Evolutionary conservation across 1,140 invertebrate genomes (phyloP).

Genomic region (Drosophila aff.): DNA sequence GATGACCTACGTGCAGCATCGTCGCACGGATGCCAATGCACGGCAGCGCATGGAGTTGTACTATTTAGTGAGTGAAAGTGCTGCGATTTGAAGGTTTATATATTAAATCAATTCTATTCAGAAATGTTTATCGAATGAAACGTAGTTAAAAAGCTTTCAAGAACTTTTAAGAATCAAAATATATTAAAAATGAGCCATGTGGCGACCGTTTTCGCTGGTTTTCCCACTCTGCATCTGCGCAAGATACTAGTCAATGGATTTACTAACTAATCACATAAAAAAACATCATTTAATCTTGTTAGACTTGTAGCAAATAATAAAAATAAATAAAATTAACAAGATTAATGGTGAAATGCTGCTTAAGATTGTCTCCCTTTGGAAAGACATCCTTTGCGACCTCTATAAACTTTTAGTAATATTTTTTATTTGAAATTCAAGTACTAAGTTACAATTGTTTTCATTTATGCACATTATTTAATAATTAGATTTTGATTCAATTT

Average conservation of each 20-base stretch:
- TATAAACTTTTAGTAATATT: no score
- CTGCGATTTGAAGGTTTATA: background rate
- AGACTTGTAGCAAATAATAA: background rate
- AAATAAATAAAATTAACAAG: background rate
- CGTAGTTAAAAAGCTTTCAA: background rate
- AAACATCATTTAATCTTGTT: background rate
- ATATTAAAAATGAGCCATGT: background rate
- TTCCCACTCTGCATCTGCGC: background rate
- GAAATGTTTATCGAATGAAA: background rate
- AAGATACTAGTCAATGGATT: background rate
- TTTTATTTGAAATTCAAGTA: no score
- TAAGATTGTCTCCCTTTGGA: no score
- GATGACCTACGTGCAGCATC: constrained; percentile 85
- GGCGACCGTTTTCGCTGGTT: background rate
- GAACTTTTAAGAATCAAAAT: no score
- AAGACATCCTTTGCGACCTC: no score
- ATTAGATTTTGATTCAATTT: no score
- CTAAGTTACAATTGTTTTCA: no score
- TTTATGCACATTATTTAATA: no score
- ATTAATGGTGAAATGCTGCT: no score
- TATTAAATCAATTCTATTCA: background rate
- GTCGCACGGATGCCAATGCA: constrained; percentile 75
- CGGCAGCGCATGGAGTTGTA: constrained; percentile 70
- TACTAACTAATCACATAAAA: background rate
- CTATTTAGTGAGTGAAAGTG: constrained; percentile 71